These are phyloP conservation scores for Imbricaverruca yamaguchii DNA, from an alignment of 2,888 invertebrate species.

Conservation along the genomic window DNA sequence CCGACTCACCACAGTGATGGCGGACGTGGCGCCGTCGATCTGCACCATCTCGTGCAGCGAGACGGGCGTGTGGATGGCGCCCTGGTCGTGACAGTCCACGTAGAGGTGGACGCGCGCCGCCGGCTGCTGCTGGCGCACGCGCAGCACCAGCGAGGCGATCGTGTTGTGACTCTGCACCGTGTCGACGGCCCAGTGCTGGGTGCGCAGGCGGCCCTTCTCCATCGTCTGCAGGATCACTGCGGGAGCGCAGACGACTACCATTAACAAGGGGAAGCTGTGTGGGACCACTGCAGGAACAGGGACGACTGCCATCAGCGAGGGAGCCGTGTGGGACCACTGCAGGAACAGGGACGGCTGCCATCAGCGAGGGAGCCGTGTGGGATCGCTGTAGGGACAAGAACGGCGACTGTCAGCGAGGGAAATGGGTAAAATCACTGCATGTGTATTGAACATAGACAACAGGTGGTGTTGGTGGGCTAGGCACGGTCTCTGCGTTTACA, in stretches of 20 bases:
- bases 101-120: conserved; percentile 55
- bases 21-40: neutral
- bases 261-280: neutral
- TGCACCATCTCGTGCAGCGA: conserved; percentile 51
- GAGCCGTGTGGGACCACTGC: too few relatives aligned
- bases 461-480: too few relatives aligned
- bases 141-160: conserved; percentile 51
- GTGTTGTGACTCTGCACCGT: conserved; percentile 49
- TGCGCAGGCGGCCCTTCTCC: conserved; percentile 49
- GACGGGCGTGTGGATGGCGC: conserved; percentile 54
- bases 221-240: conserved; percentile 37
- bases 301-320: too few relatives aligned
- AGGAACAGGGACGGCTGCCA: too few relatives aligned
- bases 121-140: conserved; percentile 50
- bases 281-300: too few relatives aligned
- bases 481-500: too few relatives aligned
- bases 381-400: too few relatives aligned
- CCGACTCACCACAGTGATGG: conserved; percentile 46
- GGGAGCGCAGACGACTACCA: neutral
- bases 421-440: too few relatives aligned
- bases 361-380: too few relatives aligned
- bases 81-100: conserved; percentile 57
- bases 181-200: conserved; percentile 56
- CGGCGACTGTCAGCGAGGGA: too few relatives aligned
- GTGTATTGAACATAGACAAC: too few relatives aligned